Evolutionary conservation across 2,113 vertebrate species (phyloP).

Genomic region (Erythrolamprus reginae): DNA sequence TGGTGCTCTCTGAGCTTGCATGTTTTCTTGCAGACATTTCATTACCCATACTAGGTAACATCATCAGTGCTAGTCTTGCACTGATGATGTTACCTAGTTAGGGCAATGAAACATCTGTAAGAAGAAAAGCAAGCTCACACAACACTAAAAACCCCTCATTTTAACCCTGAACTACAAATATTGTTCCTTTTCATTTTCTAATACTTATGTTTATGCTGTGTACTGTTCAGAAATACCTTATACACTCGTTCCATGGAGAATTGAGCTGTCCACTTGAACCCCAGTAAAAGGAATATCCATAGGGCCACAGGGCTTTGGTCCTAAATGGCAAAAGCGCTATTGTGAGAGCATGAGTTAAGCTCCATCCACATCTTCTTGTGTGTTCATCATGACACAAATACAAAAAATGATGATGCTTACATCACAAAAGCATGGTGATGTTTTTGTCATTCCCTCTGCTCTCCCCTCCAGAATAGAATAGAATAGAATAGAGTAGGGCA

Average conservation of each 20-base stretch:
- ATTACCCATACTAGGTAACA: too few species aligned
- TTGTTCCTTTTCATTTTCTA: background rate
- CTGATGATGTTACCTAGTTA: too few species aligned
- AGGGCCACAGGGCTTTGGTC: background rate
- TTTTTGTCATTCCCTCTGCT: background rate
- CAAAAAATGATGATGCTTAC: background rate
- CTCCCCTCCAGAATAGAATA: too few species aligned
- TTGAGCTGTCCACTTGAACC: background rate
- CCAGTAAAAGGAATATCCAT: background rate
- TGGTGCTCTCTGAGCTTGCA: too few species aligned
- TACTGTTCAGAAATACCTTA: background rate
- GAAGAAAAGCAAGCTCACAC: too few species aligned
- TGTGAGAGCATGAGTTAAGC: background rate
- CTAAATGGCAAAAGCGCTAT: background rate
- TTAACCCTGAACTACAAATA: too few species aligned
- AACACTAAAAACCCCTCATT: too few species aligned
- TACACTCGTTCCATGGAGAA: background rate
- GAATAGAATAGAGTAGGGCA: too few species aligned
- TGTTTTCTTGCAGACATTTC: too few species aligned
- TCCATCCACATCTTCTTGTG: background rate
- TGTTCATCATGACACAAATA: background rate
- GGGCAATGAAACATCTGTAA: too few species aligned
- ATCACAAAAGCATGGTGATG: background rate
- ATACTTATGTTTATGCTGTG: background rate
- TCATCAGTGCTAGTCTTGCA: too few species aligned